phyloP scores from a whole-genome alignment of 2,888 invertebrate genomes.

The Aleiodes testaceus region DNA sequence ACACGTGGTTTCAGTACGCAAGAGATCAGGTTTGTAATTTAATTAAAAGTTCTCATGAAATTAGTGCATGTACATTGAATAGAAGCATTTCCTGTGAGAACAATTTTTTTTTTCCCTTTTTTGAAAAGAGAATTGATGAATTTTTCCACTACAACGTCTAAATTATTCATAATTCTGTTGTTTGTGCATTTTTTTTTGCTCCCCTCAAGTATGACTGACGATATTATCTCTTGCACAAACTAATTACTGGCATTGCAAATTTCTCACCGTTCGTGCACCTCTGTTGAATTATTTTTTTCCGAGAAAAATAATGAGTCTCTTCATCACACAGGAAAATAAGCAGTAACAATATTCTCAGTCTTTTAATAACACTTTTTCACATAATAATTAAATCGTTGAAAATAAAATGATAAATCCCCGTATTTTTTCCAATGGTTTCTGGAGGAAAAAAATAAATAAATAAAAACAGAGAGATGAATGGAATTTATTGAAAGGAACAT shows the following conservation, averaged over 20 bases:
- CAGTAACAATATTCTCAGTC: no score
- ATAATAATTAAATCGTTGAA: no score
- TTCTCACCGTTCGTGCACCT: constrained; percentile 40
- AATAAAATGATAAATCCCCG: no score
- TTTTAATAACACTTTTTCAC: no score
- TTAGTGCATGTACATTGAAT: no score
- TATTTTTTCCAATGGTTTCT: no score
- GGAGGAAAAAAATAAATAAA: no score
- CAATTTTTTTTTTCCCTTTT: no score
- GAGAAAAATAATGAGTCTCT: no score
- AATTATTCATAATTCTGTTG: background rate
- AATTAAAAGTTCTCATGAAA: background rate
- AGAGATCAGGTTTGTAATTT: constrained; percentile 80
- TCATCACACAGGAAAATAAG: no score
- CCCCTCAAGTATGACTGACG: constrained; percentile 21
- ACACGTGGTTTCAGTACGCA: constrained; percentile 96
- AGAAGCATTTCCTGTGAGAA: no score
- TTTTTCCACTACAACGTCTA: background rate
- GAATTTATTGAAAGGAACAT: background rate
- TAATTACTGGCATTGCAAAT: constrained; percentile 58
- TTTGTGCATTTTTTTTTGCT: constrained; percentile 21
- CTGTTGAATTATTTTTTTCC: constrained; percentile 27
- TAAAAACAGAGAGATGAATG: background rate
- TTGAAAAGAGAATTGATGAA: no score
- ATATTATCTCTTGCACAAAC: constrained; percentile 52